A percentile compares a stretch with the other conserved stretches of the same genome.
Conservation (phyloP, 2,797 vertebrate species). For the Chlorospingus semifuscus region DNA sequence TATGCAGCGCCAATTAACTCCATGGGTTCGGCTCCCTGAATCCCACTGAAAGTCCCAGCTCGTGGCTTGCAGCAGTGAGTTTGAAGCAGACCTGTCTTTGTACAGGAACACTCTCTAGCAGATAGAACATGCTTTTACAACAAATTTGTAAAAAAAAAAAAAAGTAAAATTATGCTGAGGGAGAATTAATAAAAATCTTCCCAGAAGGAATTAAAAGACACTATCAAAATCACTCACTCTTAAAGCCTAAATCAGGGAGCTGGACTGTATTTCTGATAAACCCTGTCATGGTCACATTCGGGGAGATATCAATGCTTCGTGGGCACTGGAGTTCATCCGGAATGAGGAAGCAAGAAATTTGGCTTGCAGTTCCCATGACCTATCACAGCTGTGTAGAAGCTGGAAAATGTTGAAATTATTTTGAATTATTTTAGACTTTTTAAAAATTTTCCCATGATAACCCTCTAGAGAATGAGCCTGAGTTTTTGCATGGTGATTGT, state of each 20-base stretch:
- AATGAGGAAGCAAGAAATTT: not conserved
- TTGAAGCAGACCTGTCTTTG: not conserved
- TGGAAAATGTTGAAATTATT: not conserved
- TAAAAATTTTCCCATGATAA: not conserved
- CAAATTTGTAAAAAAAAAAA: not conserved
- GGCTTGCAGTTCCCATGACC: not conserved
- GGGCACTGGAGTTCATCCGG: not conserved
- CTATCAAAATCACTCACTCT: not conserved
- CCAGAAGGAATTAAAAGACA: not conserved
- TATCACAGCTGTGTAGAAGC: not conserved
- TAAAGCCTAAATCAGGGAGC: not conserved
- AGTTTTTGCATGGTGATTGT: not conserved
- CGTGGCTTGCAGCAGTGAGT: not conserved
- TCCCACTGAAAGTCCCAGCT: not conserved
- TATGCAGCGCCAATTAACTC: not conserved
- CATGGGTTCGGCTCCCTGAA: not conserved
- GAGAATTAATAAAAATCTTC: not conserved
- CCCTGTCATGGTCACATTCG: not conserved
- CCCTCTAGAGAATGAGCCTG: not conserved
- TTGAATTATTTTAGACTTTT: not conserved
- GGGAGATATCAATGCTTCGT: not conserved
- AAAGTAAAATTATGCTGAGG: not conserved
- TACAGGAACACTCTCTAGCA: not conserved
- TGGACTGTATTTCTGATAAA: not conserved
- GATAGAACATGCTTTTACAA: not conserved